Base-by-base conservation (phyloP, 2,797 vertebrate genomes). In the Taeniopygia guttata region DNA sequence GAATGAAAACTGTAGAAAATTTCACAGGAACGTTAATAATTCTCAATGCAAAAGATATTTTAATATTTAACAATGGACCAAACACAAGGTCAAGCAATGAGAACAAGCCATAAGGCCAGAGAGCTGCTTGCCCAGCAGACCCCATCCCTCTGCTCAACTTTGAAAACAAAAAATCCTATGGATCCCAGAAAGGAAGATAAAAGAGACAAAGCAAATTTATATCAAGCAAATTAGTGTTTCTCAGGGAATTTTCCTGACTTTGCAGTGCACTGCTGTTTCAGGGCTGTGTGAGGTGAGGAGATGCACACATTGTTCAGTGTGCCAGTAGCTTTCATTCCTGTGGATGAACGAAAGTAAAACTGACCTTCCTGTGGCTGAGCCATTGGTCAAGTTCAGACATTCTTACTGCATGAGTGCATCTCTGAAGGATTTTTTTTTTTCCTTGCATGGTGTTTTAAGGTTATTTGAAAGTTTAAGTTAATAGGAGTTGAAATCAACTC, bases 271-370 rank as follows among this genome's bases (percentile, higher is more conserved):
- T 75, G 52, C 34, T 27, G 8, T 64, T 84, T 29, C 42, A 52
- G 25, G 13, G 3, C 6, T 13, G 21, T 26, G 8, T 55, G n/a
- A 25, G 16, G 26, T 55, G 21, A 55, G 38, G 20, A 73, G 18
- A 21, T 60, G 26, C 0, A 0, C 16, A 46, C 21, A 20, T 43
- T 13, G 15, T n/a, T 89, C 6, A 4, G 14, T 38, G 11, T n/a
- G 30, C 16, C 36, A 30, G 26, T 40, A 72, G 15, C 6, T 68
- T 72, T 78, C 40, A 25, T 49, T 78, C 49, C 26, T 64, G 11
- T 60, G 27, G 16, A 30, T 9, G 36, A 38, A 38, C 38, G 36
- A 67, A 3, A 32, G 11, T 45, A 52, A 77, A 43, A 48, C 1
- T 34, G 42, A 43, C 16, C 14, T 22, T 87, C 68, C 68, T 68